Evolutionary conservation across 2,888 invertebrate genomes (phyloP), one percentile per base, ranked within the genome.

Genomic region (Chrysopilus asiliformis): DNA sequence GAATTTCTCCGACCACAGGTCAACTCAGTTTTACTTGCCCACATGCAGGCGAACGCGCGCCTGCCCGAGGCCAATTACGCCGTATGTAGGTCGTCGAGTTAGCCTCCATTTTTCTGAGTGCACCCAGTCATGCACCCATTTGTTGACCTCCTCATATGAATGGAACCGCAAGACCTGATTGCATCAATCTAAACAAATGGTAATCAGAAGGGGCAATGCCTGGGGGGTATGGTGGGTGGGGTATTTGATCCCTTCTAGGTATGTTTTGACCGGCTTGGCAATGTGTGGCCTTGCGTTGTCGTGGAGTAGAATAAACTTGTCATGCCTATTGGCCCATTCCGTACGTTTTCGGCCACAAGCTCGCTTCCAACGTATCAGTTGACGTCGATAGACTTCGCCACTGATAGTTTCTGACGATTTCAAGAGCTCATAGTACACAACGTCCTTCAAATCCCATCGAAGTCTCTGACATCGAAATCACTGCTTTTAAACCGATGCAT

Each of bases 401-500:
- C 20, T 30, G 18, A 40, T 40, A 13, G 40, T 29, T 29, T 40
- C 7, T 17, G 35, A 27, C 10, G 27, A 4, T 35, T 39, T 39
- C 26, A 39, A 17, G 28, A 39, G 39, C 27, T 39, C 40, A 12
- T 36, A 36, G 33, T 40, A 29, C 9, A 36, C n/a, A 3, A 30
- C 22, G 16, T 27, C 20, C 27, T 31, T 22, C 22, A 7, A 10
- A 22, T 22, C 22, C 22, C 7, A 22, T 10, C 22, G 10, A 22
- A 22, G n/a, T n/a, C n/a, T n/a, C n/a, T n/a, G n/a, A n/a, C n/a
- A n/a, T n/a, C n/a, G n/a, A n/a, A n/a, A n/a, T n/a, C n/a, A n/a
- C n/a, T n/a, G n/a, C n/a, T n/a, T n/a, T n/a, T n/a, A n/a, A n/a
- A n/a, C n/a, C n/a, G n/a, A n/a, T n/a, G n/a, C n/a, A n/a, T n/a